Evolutionary conservation across 2,797 vertebrate genomes (phyloP).

Genomic region (Parambassis ranga): DNA sequence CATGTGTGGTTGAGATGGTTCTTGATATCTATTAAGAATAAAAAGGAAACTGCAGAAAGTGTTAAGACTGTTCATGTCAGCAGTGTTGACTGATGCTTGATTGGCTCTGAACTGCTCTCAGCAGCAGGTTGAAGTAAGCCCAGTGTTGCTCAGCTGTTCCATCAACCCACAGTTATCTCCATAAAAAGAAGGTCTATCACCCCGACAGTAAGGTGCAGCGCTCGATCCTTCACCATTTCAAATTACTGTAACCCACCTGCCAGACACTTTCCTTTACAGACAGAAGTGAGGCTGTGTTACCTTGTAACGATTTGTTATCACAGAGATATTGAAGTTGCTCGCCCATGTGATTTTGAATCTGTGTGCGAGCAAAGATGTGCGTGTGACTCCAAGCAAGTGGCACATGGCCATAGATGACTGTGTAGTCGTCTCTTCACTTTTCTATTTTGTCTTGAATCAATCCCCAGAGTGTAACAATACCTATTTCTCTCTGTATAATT

Average conservation of each 20-base stretch:
- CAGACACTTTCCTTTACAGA: constrained; percentile 47
- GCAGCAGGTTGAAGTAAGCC: constrained; percentile 52
- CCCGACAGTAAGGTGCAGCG: constrained; percentile 32
- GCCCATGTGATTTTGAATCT: constrained; percentile 65
- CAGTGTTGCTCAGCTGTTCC: constrained; percentile 51
- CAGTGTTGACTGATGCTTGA: constrained; percentile 46
- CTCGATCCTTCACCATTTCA: constrained; percentile 52
- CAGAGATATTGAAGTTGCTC: constrained; percentile 65
- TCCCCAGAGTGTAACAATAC: constrained; percentile 82
- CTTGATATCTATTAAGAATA: constrained; percentile 52
- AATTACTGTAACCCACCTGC: constrained; percentile 58
- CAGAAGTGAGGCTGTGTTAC: constrained; percentile 39
- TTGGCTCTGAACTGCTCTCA: constrained; percentile 45
- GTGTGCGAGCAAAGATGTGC: constrained; percentile 11
- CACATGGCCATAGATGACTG: constrained; percentile 59
- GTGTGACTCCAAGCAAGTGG: constrained; percentile 42
- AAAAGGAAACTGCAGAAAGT: constrained; percentile 24
- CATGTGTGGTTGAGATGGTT: constrained; percentile 49
- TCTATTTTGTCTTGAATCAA: constrained; percentile 84
- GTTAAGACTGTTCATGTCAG: constrained; percentile 49
- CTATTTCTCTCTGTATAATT: constrained; percentile 86
- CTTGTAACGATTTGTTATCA: constrained; percentile 64
- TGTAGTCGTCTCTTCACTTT: constrained; percentile 75
- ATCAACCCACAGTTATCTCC: constrained; percentile 59
- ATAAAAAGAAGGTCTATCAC: constrained; percentile 60